These are phyloP conservation scores for Cinara cedri DNA, from an alignment of 2,888 invertebrate species.

Conservation along the genomic window DNA sequence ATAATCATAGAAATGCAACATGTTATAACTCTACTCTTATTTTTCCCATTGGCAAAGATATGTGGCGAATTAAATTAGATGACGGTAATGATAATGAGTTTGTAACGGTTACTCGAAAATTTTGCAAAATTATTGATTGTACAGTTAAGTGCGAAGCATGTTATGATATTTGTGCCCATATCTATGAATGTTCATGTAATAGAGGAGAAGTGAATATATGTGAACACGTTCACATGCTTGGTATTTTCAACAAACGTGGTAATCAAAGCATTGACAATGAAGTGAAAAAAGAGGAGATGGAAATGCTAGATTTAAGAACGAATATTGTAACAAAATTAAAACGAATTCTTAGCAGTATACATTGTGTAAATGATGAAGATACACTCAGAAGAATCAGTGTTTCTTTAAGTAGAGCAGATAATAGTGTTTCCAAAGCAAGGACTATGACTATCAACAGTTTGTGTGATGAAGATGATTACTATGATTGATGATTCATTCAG, in stretches of 20 bases:
- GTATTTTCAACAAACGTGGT: conserved; percentile 41
- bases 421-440: conserved; percentile 20
- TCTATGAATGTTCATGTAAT: conserved; percentile 58
- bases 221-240: conserved; percentile 58
- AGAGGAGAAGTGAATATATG: conserved; percentile 58
- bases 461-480: neutral
- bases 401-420: conserved; percentile 31
- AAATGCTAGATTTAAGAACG: conserved; percentile 24
- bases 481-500: neutral
- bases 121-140: conserved; percentile 52
- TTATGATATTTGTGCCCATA: conserved; percentile 58
- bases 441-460: too few relatives aligned
- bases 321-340: conserved; percentile 34
- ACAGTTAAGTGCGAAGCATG: conserved; percentile 32
- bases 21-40: conserved; percentile 54
- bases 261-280: neutral
- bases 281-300: conserved; percentile 1
- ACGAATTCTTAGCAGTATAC: conserved; percentile 19
- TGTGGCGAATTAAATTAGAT: conserved; percentile 57
- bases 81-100: conserved; percentile 56
- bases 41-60: conserved; percentile 27
- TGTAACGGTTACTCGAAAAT: conserved; percentile 53
- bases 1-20: conserved; percentile 54
- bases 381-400: conserved; percentile 28
- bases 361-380: conserved; percentile 44